Evolutionary conservation across 2,888 invertebrate species (phyloP).

Genomic region (Scrobipalpa costella): DNA sequence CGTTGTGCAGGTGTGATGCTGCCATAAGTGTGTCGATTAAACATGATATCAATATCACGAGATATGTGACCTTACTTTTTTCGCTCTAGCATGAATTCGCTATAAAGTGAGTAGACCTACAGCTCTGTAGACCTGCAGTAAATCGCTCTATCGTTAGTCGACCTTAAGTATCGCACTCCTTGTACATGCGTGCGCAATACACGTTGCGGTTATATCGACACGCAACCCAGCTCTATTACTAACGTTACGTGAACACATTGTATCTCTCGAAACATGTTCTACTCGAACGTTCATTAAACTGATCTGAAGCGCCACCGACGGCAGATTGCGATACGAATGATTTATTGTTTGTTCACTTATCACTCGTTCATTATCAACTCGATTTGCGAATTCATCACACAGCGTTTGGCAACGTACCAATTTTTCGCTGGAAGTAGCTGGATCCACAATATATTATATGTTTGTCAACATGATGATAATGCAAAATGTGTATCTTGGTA

Average conservation of each 20-base stretch:
- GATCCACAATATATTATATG: constrained; percentile 11
- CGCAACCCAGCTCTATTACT: constrained; percentile 16
- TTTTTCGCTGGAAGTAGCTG: background rate
- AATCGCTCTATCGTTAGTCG: no score
- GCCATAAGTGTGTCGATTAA: no score
- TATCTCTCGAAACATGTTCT: constrained; percentile 18
- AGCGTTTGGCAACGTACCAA: constrained; percentile 14
- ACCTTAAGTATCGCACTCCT: no score
- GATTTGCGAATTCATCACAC: constrained; percentile 15
- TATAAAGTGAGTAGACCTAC: no score
- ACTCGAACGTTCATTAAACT: constrained; percentile 21
- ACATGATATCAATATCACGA: no score
- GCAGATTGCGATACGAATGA: constrained; percentile 17
- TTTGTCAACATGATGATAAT: constrained; percentile 18
- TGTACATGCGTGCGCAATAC: constrained; percentile 28
- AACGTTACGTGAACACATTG: constrained; percentile 18
- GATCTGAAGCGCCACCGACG: constrained; percentile 10
- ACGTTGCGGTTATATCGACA: constrained; percentile 23
- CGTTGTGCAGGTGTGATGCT: no score
- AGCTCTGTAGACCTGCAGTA: no score
- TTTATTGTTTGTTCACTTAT: constrained; percentile 20
- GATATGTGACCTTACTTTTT: no score
- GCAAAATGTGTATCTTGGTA: background rate
- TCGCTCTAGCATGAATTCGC: no score
- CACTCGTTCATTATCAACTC: constrained; percentile 18